Percentiles rank a stretch among this genome's conserved stretches.
Conservation (phyloP, 2,888 invertebrate genomes). For the Ectobius pallidus region DNA sequence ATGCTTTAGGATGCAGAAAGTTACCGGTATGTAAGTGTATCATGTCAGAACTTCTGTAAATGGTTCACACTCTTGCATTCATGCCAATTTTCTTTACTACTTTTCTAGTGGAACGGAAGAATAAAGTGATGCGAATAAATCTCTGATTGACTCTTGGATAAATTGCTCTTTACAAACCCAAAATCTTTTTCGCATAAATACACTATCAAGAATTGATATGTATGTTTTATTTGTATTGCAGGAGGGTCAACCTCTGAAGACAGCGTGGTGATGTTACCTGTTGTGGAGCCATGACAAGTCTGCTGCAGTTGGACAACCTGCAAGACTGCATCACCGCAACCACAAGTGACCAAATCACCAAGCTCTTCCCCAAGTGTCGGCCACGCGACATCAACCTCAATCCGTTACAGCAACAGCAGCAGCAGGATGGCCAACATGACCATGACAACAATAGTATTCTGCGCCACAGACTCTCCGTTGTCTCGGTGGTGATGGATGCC, state of each 20-base stretch:
- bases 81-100: too few relatives aligned
- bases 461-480: slow-evolving; percentile 20
- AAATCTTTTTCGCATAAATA: too few relatives aligned
- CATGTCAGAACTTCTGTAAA: too few relatives aligned
- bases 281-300: slow-evolving; percentile 49
- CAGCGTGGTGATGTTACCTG: slow-evolving; percentile 26
- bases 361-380: slow-evolving; percentile 86
- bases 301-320: slow-evolving; percentile 51
- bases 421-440: slow-evolving; percentile 39
- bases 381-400: slow-evolving; percentile 69
- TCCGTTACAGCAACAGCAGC: slow-evolving; percentile 51
- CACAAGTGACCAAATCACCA: slow-evolving; percentile 73
- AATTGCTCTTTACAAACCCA: too few relatives aligned
- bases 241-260: not conserved
- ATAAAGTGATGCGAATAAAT: too few relatives aligned
- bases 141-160: too few relatives aligned
- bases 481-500: slow-evolving; percentile 57
- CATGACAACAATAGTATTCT: slow-evolving; percentile 56
- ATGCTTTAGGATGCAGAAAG: too few relatives aligned
- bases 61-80: too few relatives aligned
- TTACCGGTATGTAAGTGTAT: too few relatives aligned
- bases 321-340: slow-evolving; percentile 53
- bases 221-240: too few relatives aligned
- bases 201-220: too few relatives aligned
- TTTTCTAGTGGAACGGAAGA: too few relatives aligned